These are phyloP conservation scores for Sitta carolinensis DNA, from an alignment of 2,797 vertebrate genomes.

Conservation along the genomic window DNA sequence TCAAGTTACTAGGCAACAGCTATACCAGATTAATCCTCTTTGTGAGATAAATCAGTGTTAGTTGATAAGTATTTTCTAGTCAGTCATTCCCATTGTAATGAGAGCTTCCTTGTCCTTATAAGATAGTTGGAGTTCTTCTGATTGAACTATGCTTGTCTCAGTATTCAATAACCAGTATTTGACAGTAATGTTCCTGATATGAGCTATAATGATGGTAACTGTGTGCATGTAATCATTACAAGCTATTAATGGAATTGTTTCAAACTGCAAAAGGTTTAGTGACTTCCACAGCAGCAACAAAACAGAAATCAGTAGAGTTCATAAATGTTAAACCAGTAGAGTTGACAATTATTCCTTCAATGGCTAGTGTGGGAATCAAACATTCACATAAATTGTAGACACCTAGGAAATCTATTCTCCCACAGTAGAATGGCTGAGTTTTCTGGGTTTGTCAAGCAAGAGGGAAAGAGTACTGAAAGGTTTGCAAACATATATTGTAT, in stretches of 20 bases:
- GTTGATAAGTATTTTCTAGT: background rate
- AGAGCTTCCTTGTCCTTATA: background rate
- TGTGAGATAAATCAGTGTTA: background rate
- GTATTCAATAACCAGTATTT: background rate
- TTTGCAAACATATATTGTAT: background rate
- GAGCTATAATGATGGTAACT: background rate
- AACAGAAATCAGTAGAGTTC: background rate
- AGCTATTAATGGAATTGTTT: background rate
- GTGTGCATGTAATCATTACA: fast-evolving
- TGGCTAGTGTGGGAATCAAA: background rate
- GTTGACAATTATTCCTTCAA: background rate
- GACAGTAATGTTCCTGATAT: background rate
- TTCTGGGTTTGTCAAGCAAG: background rate
- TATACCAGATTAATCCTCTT: background rate
- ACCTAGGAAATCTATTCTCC: background rate
- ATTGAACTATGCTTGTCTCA: background rate
- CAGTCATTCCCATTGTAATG: background rate
- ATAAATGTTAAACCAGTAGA: background rate
- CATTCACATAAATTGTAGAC: background rate
- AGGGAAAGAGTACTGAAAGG: background rate
- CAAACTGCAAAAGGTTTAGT: background rate
- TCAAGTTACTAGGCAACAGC: background rate
- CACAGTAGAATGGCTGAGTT: background rate
- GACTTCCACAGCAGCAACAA: background rate
- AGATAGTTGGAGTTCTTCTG: background rate